Evolutionary conservation across 2,888 invertebrate species (phyloP), one percentile per base, ranked within the genome.

Genomic region (Eupeodes latifasciatus): DNA sequence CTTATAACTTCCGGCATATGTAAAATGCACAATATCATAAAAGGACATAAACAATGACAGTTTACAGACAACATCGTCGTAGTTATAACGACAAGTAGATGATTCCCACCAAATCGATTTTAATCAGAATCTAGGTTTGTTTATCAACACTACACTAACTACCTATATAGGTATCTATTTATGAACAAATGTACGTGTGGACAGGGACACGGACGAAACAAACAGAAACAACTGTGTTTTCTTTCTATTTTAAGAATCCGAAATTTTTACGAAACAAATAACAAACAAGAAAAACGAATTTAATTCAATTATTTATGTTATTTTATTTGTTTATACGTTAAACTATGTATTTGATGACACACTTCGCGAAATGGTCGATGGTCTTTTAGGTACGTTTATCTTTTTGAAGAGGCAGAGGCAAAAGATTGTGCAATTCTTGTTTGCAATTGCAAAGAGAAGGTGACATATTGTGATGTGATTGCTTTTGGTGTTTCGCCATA

Each of bases 141-240:
- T 87, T 87, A 87, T 79, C 34, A 87, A 83, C 86, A 86, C 27
- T 27, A 27, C 27, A 27, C 27, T 27, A 27, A 27, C 27, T 27
- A 27, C 19, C 0, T 19, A 19, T 27, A 27, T 27, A 27, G 27
- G 1, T 27, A 27, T 16, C 36, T 36, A 62, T 5, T 49, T 12
- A 47, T n/a, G 40, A 36, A 27, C 2, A n/a, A 16, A 19, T 19
- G 47, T 27, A 27, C 27, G 27, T 27, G 34, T 55, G 53, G 16
- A 78, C 61, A 27, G 27, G 27, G 27, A 27, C 27, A 27, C 27
- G 3, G 27, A 36, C 4, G n/a, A 66, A 53, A 71, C 36, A 47
- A 77, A 40, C 55, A 47, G 61, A 78, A 69, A 44, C 5, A 47
- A 57, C 9, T 44, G 44, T 59, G 19, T 44, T 66, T 67, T 79